Percentiles rank a stretch among this genome's conserved stretches.
These are phyloP conservation scores for Sciaenops ocellatus DNA, from an alignment of 2,797 vertebrate genomes.

Conservation along the genomic window DNA sequence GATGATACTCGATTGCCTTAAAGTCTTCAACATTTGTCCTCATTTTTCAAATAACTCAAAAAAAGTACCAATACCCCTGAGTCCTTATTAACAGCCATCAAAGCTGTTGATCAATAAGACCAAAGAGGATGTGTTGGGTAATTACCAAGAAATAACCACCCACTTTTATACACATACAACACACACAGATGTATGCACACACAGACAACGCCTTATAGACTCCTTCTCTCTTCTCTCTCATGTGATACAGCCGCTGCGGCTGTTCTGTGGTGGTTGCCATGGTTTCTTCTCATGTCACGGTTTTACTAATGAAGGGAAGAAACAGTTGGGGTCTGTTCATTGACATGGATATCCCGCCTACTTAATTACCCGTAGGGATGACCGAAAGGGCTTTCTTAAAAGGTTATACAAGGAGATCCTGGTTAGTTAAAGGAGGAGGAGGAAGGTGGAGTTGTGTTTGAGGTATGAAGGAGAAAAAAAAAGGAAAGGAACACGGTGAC, in stretches of 20 bases:
- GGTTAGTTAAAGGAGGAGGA: neutral
- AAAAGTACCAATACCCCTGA: neutral
- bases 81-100: conserved; percentile 41
- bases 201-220: conserved; percentile 33
- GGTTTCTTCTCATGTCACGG: conserved; percentile 66
- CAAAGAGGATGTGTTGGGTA: conserved; percentile 13
- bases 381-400: conserved; percentile 47
- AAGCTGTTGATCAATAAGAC: conserved; percentile 48
- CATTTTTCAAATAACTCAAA: conserved; percentile 6
- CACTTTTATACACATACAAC: conserved; percentile 13
- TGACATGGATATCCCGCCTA: conserved; percentile 42
- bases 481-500: neutral
- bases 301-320: conserved; percentile 78
- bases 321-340: conserved; percentile 72
- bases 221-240: conserved; percentile 30
- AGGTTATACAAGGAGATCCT: conserved; percentile 32
- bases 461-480: neutral
- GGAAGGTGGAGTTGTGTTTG: neutral
- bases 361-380: conserved; percentile 45
- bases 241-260: conserved; percentile 41
- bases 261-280: conserved; percentile 69
- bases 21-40: neutral
- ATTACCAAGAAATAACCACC: conserved; percentile 29
- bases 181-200: conserved; percentile 16
- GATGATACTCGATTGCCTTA: fast-evolving